Evolutionary conservation across 2,797 vertebrate genomes (phyloP).

Genomic region (Peromyscus eremicus): DNA sequence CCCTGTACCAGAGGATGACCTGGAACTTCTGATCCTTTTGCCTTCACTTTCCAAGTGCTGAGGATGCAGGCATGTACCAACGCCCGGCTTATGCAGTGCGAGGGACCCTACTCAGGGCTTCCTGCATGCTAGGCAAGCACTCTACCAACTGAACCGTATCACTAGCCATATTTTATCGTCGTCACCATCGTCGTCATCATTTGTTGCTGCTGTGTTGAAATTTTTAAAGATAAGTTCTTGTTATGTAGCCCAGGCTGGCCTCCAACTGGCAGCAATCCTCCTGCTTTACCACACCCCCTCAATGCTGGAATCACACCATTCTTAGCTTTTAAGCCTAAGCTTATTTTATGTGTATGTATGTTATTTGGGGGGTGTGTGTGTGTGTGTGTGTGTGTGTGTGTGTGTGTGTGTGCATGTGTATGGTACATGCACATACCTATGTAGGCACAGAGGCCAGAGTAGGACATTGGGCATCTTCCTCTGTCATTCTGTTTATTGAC

Average conservation of each 20-base stretch:
- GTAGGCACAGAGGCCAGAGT: not conserved
- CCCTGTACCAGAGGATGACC: not conserved
- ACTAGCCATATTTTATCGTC: accelerated
- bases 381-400: no score
- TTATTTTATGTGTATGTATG: not conserved
- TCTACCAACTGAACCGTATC: not conserved
- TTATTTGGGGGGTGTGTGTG: not conserved
- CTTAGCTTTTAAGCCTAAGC: not conserved
- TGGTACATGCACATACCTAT: not conserved
- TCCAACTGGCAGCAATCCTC: not conserved
- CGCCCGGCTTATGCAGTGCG: no score
- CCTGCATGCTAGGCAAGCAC: not conserved
- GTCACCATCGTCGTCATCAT: no score
- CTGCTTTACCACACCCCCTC: not conserved
- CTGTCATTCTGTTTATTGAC: not conserved
- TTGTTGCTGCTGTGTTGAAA: not conserved
- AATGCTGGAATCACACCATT: not conserved
- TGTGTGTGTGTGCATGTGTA: not conserved
- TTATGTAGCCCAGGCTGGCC: not conserved
- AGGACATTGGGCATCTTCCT: not conserved
- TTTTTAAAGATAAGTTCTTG: not conserved
- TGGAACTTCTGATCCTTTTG: not conserved
- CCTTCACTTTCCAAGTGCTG: no score
- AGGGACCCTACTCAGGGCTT: no score
- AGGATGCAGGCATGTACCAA: not conserved